Conservation (phyloP, 1,140 invertebrate genomes). For the Spodoptera frugiperda region DNA sequence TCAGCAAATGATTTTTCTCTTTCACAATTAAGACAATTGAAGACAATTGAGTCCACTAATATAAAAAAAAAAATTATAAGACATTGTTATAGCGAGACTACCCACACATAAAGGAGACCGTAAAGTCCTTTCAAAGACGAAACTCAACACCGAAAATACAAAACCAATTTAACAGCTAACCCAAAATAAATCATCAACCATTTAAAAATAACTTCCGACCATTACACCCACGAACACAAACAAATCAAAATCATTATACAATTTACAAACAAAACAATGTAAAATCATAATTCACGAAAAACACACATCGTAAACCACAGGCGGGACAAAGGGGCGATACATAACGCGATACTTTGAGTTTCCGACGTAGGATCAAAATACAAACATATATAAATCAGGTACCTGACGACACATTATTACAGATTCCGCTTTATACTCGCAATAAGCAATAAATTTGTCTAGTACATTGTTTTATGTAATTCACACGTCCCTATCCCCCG, state of each 20-base stretch:
- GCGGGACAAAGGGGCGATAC: constrained; percentile 30
- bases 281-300: constrained; percentile 36
- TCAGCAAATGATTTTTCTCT: too few species aligned
- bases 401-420: constrained; percentile 45
- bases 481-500: constrained; percentile 37
- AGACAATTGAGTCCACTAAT: too few species aligned
- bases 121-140: too few species aligned
- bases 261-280: constrained; percentile 16
- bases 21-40: too few species aligned
- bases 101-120: too few species aligned
- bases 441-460: constrained; percentile 66
- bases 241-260: constrained; percentile 1
- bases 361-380: constrained; percentile 41
- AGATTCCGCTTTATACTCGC: constrained; percentile 51
- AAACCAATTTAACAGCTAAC: too few species aligned
- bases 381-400: constrained; percentile 42
- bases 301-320: constrained; percentile 5
- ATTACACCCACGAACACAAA: not conserved
- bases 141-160: too few species aligned
- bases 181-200: not conserved
- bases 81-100: too few species aligned
- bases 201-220: not conserved
- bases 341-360: constrained; percentile 25
- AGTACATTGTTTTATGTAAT: constrained; percentile 58
- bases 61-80: too few species aligned